These are phyloP conservation scores for Parnassius smintheus DNA, from an alignment of 2,888 invertebrate genomes.

Conservation along the genomic window DNA sequence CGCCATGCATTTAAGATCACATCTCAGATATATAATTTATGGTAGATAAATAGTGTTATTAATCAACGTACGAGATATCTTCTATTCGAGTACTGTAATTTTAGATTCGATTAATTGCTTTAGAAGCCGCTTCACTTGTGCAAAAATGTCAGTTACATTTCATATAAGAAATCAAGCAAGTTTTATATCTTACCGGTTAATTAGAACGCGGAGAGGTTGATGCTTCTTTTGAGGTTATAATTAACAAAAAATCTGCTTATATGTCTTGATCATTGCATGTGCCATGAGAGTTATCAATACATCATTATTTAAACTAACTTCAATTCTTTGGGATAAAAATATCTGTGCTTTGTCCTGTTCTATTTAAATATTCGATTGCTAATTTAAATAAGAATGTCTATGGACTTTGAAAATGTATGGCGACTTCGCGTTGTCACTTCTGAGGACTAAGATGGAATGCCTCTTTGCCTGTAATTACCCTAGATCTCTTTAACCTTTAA, in stretches of 20 bases:
- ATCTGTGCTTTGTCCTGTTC: no score
- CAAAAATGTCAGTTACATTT: background rate
- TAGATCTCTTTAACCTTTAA: no score
- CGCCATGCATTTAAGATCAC: background rate
- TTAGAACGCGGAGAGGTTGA: constrained; percentile 4
- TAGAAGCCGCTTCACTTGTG: background rate
- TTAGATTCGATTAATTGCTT: constrained; percentile 13
- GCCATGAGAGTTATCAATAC: background rate
- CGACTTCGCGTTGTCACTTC: no score
- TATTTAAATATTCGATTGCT: no score
- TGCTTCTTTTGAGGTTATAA: constrained; percentile 5
- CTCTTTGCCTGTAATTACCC: no score
- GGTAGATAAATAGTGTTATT: constrained; percentile 14
- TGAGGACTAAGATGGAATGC: no score
- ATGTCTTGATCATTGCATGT: constrained; percentile 2
- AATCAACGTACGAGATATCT: constrained; percentile 9
- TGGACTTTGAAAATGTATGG: no score
- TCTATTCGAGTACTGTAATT: constrained; percentile 6
- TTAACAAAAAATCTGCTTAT: constrained; percentile 8
- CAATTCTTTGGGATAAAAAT: no score
- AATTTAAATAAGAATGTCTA: no score
- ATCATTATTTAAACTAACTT: no score
- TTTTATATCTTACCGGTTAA: constrained; percentile 4
- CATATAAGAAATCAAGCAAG: constrained; percentile 4
- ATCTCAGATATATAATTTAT: constrained; percentile 13